Evolutionary conservation across 2,797 vertebrate species (phyloP).

Genomic region (Pangasius krempfi): DNA sequence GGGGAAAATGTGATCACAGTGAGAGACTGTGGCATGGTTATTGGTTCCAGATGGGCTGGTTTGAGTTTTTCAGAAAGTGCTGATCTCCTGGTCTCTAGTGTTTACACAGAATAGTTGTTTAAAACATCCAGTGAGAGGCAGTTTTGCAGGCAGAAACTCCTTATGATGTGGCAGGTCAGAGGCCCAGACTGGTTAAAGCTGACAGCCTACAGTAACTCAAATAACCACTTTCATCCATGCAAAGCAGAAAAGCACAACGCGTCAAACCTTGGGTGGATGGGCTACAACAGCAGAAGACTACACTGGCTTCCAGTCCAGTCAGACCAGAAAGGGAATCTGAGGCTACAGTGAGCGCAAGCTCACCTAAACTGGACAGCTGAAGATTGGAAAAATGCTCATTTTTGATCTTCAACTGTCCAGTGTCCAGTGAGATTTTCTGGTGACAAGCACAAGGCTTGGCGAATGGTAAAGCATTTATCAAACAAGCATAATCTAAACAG

Average conservation of each 20-base stretch:
- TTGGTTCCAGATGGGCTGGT: not conserved
- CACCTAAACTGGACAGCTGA: not conserved
- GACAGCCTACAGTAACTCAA: not conserved
- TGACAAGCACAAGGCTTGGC: not conserved
- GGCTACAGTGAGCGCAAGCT: not conserved
- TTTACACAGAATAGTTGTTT: not conserved
- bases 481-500: not conserved
- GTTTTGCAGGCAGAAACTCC: not conserved
- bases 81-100: not conserved
- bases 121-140: not conserved
- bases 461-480: not conserved
- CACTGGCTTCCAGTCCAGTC: not conserved
- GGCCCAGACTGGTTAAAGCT: not conserved
- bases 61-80: not conserved
- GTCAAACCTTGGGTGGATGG: not conserved
- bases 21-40: not conserved
- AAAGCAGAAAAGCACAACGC: not conserved
- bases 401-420: not conserved
- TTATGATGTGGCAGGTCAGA: conserved; percentile 3
- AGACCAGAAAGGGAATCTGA: not conserved
- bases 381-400: not conserved
- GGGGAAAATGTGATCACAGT: not conserved
- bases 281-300: not conserved
- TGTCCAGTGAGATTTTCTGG: not conserved
- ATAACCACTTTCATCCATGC: not conserved